phyloP scores from a whole-genome alignment of 2,888 invertebrate species.

The Agonum fuliginosum region DNA sequence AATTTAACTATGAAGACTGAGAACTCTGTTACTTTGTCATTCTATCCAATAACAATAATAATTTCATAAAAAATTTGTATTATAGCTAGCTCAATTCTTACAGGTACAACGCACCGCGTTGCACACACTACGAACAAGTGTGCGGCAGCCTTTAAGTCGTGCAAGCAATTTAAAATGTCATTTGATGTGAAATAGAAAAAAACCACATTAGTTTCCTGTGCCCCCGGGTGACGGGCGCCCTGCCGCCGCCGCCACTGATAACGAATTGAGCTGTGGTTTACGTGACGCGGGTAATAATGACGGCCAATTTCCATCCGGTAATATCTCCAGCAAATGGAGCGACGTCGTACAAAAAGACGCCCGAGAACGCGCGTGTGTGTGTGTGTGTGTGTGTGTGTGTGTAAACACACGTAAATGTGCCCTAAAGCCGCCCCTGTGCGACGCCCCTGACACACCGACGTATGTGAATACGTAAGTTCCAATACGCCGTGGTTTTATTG shows the following conservation, averaged over 20 bases:
- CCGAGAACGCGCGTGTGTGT: too few species aligned
- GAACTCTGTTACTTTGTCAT: too few species aligned
- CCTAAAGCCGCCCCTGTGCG: neutral
- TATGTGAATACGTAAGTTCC: constrained; percentile 54
- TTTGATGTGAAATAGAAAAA: constrained; percentile 61
- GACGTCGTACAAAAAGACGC: constrained; percentile 18
- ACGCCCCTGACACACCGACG: constrained; percentile 1
- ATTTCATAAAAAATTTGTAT: neutral
- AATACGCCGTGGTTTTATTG: constrained; percentile 56
- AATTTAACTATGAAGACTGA: too few species aligned
- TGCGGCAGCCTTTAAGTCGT: neutral
- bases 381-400: too few species aligned
- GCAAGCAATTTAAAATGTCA: constrained; percentile 66
- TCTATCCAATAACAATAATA: too few species aligned
- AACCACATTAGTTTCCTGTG: constrained; percentile 56
- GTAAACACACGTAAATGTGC: constrained; percentile 43
- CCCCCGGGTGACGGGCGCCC: neutral
- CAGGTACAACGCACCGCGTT: neutral
- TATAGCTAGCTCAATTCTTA: neutral
- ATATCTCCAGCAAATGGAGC: constrained; percentile 57
- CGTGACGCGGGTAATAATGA: constrained; percentile 65
- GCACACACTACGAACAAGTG: neutral
- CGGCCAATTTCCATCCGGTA: constrained; percentile 61
- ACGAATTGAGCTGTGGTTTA: constrained; percentile 66
- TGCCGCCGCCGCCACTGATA: constrained; percentile 63